Base-by-base conservation (phyloP, 2,113 vertebrate genomes). In the Gobio gobio region DNA sequence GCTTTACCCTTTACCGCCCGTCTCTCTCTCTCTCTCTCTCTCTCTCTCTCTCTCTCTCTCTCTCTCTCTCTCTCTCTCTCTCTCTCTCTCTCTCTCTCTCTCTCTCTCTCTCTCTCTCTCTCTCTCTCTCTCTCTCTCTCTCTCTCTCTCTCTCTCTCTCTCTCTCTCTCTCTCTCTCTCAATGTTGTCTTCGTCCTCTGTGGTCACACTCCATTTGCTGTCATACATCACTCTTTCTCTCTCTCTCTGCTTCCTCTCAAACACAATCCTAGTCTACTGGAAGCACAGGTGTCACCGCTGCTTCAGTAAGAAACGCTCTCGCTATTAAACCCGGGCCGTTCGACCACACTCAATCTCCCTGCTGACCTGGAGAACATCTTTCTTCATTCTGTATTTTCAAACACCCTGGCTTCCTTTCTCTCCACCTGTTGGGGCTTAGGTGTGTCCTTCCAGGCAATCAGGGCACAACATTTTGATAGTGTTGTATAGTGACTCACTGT, bases 161-260 rank as follows among this genome's bases (percentile, higher is more conserved):
- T 63, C 74, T 77, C 58, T 22, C 78, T 45, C 49, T 59, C 29
- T 40, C 26, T 9, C 40, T 54, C 47, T 40, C 18, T 51, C 29
- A 43, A 56, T 63, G 33, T 72, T 54, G 33, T 63, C 40, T 59
- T 54, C 79, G 36, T 75, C 63, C 78, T 74, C 80, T 70, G n/a
- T 83, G 75, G 74, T 86, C 84, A 86, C 84, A 74, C 80, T 83
- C 76, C 51, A 83, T 88, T 78, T 86, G 59, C 56, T 61, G 66
- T 77, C 45, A 86, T 82, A 70, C 49, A 83, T 83, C 84, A 79
- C 84, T 26, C 87, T 83, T 51, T 43, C 79, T 70, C 77, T 24
- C 36, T 29, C 36, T 29, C n/a, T 63, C 47, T 36, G 26, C 49
- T 61, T 61, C 40, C 76, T 63, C 56, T 82, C 56, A 51, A 81